Evolutionary conservation across 2,797 vertebrate genomes (phyloP).

Genomic region (Anguilla anguilla): DNA sequence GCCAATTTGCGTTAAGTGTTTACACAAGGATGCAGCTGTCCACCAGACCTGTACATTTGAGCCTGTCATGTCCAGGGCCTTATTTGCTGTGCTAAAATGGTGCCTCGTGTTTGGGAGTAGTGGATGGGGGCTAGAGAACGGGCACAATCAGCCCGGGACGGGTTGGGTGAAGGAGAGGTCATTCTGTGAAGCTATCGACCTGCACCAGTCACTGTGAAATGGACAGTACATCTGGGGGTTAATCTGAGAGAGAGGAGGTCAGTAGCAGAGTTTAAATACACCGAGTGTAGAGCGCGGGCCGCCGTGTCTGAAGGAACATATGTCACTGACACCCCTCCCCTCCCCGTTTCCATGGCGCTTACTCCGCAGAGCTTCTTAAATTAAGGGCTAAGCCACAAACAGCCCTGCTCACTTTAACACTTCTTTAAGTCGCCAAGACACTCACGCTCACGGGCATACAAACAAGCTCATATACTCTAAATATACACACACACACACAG

Average conservation of each 20-base stretch:
- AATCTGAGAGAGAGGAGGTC: background rate
- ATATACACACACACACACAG: background rate
- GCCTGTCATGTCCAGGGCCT: background rate
- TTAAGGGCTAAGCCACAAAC: conserved; percentile 38
- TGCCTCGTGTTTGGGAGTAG: background rate
- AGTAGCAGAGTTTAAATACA: background rate
- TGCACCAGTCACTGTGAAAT: background rate
- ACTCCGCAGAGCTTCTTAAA: conserved; percentile 42
- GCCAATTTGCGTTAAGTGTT: background rate
- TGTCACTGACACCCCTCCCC: conserved; percentile 32
- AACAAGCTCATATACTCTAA: background rate
- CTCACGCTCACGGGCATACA: background rate
- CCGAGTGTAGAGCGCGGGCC: background rate
- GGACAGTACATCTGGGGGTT: background rate
- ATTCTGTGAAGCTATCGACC: background rate
- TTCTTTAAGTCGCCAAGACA: background rate
- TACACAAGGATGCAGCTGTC: background rate
- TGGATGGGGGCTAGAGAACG: background rate
- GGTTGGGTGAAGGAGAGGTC: background rate
- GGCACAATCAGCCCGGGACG: background rate
- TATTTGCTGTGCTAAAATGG: background rate
- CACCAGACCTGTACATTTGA: background rate
- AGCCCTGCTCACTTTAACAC: conserved; percentile 38
- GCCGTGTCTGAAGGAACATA: conserved; percentile 26
- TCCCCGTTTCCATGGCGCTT: conserved; percentile 34